Evolutionary conservation across 2,797 vertebrate genomes (phyloP), one percentile per base, ranked within the genome.

Genomic region (Neosilurus hyrtlii): DNA sequence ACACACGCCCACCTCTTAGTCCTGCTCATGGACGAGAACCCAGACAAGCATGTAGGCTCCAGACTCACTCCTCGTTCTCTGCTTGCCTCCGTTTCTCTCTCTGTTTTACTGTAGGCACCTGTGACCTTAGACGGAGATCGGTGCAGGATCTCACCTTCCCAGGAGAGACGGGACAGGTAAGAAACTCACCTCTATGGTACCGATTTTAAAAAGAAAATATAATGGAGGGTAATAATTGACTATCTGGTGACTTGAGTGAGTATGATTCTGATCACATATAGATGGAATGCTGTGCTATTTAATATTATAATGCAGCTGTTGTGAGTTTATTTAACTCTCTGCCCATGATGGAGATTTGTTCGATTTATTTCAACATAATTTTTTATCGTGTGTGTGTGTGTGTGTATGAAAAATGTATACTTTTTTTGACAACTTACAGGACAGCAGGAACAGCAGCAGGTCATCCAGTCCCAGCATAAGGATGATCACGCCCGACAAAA

Each of bases 381-480:
- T n/a, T n/a, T n/a, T n/a, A n/a, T n/a, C n/a, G n/a, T n/a, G n/a
- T n/a, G n/a, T n/a, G n/a, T n/a, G n/a, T n/a, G n/a, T n/a, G n/a
- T n/a, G n/a, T n/a, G n/a, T n/a, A 30, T 30, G 30, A 30, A 30
- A 30, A 30, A 30, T 43, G 2, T 5, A 43, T 43, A 43, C 43
- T 43, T 43, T 43, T 43, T 43, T 43, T 66, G 35, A 86, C 81
- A 0, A 73, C 78, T 88, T 92, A 11, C 89, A 98, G 97, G 96
- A 96, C 82, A 97, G 97, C 88, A 93, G 96, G 91, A 97, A 92
- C 93, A 98, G 95, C 93, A 99, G 98, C 94, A 95, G 97, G 80
- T 97, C 97, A 75, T 99, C 97, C 87, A 99, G 98, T 91, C 98
- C 98, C 78, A 97, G 97, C 87, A 90, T 99, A 88, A 97, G 96